These are phyloP conservation scores for Pterobdella sp. DNA, from an alignment of 2,888 invertebrate genomes.

Conservation along the genomic window DNA sequence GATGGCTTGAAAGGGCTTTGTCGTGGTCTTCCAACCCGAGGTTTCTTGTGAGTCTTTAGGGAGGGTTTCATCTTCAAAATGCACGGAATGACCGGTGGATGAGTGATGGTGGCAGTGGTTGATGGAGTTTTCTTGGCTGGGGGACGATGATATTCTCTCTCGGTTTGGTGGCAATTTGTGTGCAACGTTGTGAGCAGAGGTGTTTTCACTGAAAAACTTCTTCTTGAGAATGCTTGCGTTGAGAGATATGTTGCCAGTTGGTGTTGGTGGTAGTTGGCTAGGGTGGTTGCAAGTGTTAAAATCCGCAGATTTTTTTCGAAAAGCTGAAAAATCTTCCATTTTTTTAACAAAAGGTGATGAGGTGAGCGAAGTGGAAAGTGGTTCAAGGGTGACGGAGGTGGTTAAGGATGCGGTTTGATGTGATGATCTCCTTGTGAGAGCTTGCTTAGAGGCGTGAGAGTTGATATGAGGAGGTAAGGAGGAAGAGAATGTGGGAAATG, in stretches of 20 bases:
- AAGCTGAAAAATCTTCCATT: not conserved
- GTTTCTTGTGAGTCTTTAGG: not conserved
- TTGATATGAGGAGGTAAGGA: not conserved
- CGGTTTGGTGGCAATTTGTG: not conserved
- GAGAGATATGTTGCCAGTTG: not conserved
- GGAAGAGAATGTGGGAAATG: not conserved
- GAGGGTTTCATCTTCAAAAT: not conserved
- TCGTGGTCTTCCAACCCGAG: not conserved
- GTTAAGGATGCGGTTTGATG: not conserved
- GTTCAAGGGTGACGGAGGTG: too few species aligned
- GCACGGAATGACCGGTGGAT: not conserved
- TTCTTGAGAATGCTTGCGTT: not conserved
- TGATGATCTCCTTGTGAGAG: not conserved
- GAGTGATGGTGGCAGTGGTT: not conserved
- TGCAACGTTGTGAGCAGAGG: too few species aligned
- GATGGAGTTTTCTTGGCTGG: not conserved
- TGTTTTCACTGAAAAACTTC: not conserved
- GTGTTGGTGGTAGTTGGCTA: not conserved
- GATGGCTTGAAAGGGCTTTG: constrained; percentile 56
- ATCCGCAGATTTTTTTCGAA: not conserved
- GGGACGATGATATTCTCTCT: not conserved
- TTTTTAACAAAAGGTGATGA: too few species aligned
- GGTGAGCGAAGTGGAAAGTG: not conserved
- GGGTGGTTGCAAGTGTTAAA: not conserved
- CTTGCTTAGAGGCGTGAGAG: not conserved